phyloP scores from a whole-genome alignment of 2,888 invertebrate genomes.

The Ophion slaviceki region DNA sequence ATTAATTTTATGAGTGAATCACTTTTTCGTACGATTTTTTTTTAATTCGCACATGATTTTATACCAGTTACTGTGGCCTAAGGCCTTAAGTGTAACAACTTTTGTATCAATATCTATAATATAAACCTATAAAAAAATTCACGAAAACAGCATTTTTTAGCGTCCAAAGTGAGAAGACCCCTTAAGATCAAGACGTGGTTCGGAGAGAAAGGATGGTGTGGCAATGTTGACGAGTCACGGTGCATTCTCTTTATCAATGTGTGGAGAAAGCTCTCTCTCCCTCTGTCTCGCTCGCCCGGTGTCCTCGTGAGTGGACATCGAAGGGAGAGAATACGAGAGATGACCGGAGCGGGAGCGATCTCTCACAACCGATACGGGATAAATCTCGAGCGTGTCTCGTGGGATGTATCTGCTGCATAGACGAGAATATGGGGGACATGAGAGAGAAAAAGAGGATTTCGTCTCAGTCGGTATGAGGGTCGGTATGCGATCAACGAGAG shows the following conservation, averaged over 20 bases:
- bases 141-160: too few species aligned
- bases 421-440: not conserved
- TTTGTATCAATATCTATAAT: too few species aligned
- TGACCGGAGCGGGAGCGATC: constrained; percentile 7
- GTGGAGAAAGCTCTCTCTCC: constrained; percentile 16
- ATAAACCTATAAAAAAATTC: too few species aligned
- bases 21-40: too few species aligned
- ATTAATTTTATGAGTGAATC: too few species aligned
- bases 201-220: not conserved
- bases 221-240: constrained; percentile 41
- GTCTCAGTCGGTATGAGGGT: constrained; percentile 1
- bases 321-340: constrained; percentile 65
- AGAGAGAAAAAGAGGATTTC: not conserved
- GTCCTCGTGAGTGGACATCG: constrained; percentile 41
- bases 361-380: constrained; percentile 42
- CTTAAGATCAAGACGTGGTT: not conserved
- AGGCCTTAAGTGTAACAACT: too few species aligned
- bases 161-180: too few species aligned
- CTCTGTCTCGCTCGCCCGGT: constrained; percentile 12
- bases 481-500: not conserved
- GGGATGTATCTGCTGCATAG: constrained; percentile 43
- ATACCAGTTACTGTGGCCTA: too few species aligned
- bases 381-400: constrained; percentile 59
- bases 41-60: too few species aligned
- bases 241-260: constrained; percentile 38